Percentiles rank a stretch among this genome's conserved stretches.
Conservation (phyloP, 2,113 vertebrate species). For the Grus americana region DNA sequence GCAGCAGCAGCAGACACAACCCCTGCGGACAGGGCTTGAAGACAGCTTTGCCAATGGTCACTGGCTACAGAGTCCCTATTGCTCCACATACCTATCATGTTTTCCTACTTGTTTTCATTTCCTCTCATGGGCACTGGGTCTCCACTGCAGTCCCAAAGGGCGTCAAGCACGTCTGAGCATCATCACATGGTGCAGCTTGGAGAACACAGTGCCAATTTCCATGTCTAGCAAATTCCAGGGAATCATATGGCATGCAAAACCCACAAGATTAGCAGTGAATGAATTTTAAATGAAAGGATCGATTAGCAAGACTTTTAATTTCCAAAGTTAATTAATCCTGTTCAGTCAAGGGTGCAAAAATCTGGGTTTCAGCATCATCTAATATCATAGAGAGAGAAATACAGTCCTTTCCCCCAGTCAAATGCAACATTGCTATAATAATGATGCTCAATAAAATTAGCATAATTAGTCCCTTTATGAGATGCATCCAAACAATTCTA, state of each 20-base stretch:
- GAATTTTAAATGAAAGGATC: not conserved
- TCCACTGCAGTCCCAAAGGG: not conserved
- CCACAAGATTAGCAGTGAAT: not conserved
- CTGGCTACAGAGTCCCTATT: fast-evolving
- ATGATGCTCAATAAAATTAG: not conserved
- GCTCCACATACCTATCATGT: fast-evolving
- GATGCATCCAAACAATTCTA: not conserved
- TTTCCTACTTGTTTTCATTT: not conserved
- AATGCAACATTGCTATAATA: not conserved
- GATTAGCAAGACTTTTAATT: not conserved
- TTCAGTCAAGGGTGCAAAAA: not conserved
- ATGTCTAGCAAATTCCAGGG: not conserved
- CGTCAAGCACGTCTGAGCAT: not conserved
- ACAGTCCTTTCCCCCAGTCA: not conserved
- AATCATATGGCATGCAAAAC: not conserved
- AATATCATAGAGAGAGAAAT: not conserved
- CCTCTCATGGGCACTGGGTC: not conserved
- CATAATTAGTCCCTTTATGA: not conserved
- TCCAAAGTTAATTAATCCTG: not conserved
- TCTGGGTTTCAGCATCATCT: not conserved
- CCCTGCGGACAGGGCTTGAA: not conserved
- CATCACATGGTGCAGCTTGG: fast-evolving
- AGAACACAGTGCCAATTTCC: not conserved
- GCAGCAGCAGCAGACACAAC: not conserved
- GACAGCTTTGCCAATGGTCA: not conserved